These are phyloP conservation scores for Coilia nasus DNA, from an alignment of 2,797 vertebrate species.

Conservation along the genomic window DNA sequence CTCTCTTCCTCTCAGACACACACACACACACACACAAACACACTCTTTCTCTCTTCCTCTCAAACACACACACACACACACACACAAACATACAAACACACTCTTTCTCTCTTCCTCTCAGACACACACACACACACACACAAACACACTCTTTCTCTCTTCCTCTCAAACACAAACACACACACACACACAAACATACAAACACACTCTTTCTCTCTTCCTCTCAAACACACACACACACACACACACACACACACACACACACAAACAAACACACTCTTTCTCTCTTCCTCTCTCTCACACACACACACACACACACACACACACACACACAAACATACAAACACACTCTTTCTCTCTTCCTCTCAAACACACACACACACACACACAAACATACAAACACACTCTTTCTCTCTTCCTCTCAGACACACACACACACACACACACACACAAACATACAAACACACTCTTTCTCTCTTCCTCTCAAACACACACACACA, in stretches of 20 bases:
- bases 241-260: not conserved
- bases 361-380: no score
- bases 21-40: not conserved
- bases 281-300: not conserved
- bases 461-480: not conserved
- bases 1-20: not conserved
- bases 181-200: not conserved
- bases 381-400: not conserved
- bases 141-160: no score
- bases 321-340: conserved; percentile 17
- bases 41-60: not conserved
- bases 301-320: conserved; percentile 14
- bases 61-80: conserved; percentile 16
- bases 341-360: no score
- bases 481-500: not conserved
- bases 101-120: no score
- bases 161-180: not conserved
- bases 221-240: not conserved
- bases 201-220: not conserved
- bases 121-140: conserved; percentile 12
- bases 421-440: not conserved
- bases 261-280: not conserved
- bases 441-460: not conserved
- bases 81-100: conserved; percentile 10
- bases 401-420: no score